phyloP scores from a whole-genome alignment of 1,140 invertebrate genomes.

The Bombyx mandarina region DNA sequence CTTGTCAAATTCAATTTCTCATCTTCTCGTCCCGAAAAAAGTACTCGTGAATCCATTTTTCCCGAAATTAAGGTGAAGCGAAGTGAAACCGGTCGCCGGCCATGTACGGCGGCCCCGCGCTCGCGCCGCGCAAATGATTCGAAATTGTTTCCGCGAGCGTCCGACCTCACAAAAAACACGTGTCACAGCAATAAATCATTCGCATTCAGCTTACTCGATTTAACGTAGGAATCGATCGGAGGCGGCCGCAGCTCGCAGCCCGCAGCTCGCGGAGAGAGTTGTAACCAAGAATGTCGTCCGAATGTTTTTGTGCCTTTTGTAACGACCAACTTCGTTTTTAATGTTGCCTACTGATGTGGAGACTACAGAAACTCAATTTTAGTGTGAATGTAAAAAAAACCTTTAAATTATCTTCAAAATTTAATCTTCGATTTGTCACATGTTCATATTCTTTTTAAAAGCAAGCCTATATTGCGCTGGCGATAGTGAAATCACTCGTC shows the following conservation, averaged over 20 bases:
- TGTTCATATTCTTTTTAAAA: too few relatives aligned
- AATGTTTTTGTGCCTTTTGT: too few relatives aligned
- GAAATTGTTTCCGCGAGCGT: conserved; percentile 60
- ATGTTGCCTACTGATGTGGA: too few relatives aligned
- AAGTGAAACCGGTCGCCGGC: conserved; percentile 25
- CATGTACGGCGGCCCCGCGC: conserved; percentile 42
- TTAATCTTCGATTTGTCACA: too few relatives aligned
- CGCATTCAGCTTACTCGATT: conserved; percentile 54
- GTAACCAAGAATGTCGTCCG: too few relatives aligned
- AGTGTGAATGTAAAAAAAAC: too few relatives aligned
- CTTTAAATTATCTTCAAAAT: too few relatives aligned
- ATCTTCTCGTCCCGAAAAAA: conserved; percentile 22
- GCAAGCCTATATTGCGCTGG: too few relatives aligned
- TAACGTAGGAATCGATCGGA: conserved; percentile 24
- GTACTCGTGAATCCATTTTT: conserved; percentile 30
- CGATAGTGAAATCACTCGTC: too few relatives aligned
- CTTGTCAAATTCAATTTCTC: conserved; percentile 33
- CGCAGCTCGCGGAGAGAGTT: too few relatives aligned
- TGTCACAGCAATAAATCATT: conserved; percentile 66
- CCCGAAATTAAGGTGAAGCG: conserved; percentile 49
- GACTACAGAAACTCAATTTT: too few relatives aligned
- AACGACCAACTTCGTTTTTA: too few relatives aligned
- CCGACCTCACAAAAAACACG: conserved; percentile 49
- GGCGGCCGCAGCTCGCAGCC: not conserved
- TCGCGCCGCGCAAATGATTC: conserved; percentile 44